Evolutionary conservation across 1,140 invertebrate genomes (phyloP).

Genomic region (Trachymyrmex cornetzi): DNA sequence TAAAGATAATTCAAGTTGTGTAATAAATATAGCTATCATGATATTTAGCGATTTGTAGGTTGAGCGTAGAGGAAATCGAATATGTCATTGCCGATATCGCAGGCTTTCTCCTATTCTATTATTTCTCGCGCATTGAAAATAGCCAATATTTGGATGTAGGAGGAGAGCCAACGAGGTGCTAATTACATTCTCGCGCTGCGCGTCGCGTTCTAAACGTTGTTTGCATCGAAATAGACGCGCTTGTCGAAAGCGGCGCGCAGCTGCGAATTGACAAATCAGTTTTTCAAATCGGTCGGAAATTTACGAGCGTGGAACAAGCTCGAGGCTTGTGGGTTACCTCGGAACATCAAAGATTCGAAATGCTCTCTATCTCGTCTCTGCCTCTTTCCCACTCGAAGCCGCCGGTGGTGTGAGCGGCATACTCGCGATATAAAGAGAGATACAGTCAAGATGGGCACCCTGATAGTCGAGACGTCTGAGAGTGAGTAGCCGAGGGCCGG

Average conservation of each 20-base stretch:
- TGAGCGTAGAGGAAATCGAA: background rate
- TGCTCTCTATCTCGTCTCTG: slow-evolving; percentile 22
- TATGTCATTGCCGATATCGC: background rate
- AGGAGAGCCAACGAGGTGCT: slow-evolving; percentile 27
- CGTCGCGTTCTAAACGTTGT: slow-evolving; percentile 40
- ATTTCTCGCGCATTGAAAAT: slow-evolving; percentile 24
- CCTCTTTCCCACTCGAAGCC: slow-evolving; percentile 31
- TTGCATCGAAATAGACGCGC: slow-evolving; percentile 32
- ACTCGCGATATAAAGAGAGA: slow-evolving; percentile 73
- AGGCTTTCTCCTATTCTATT: background rate
- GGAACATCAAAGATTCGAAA: slow-evolving; percentile 71
- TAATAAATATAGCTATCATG: background rate
- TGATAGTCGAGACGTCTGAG: slow-evolving; percentile 79
- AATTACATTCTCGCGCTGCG: slow-evolving; percentile 22
- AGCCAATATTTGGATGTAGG: background rate
- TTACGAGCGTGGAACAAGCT: slow-evolving; percentile 49
- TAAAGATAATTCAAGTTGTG: background rate
- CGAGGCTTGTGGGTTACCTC: slow-evolving; percentile 45
- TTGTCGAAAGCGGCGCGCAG: slow-evolving; percentile 29
- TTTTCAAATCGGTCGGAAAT: slow-evolving; percentile 35
- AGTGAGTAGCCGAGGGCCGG: slow-evolving; percentile 75
- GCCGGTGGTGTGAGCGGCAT: slow-evolving; percentile 32
- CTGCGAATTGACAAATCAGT: slow-evolving; percentile 53
- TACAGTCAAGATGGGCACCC: slow-evolving; percentile 73
- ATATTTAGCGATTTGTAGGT: background rate